A percentile compares a stretch with the other conserved stretches of the same genome.
Evolutionary conservation across 2,113 vertebrate species (phyloP).

Genomic region (Nesoenas mayeri): DNA sequence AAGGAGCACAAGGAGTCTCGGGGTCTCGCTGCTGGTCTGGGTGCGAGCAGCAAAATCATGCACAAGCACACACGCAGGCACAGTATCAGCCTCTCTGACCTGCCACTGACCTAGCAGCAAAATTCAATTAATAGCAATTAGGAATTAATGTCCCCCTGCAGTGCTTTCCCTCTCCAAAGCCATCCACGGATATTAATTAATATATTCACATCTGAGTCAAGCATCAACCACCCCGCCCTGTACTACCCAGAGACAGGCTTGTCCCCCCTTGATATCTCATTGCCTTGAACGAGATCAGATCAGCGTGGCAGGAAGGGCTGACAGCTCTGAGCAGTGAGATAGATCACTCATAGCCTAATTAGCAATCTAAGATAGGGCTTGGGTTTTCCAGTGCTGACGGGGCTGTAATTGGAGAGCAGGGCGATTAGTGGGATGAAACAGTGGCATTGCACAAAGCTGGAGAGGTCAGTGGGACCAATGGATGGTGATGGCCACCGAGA

Average conservation of each 20-base stretch:
- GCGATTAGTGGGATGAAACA: neutral
- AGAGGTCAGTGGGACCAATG: neutral
- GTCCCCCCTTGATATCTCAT: neutral
- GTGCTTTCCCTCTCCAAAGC: neutral
- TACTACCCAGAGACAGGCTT: neutral
- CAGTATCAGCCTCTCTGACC: neutral
- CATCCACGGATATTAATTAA: neutral
- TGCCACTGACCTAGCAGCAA: slow-evolving; percentile 5
- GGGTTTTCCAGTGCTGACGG: neutral
- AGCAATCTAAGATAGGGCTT: neutral
- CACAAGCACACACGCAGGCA: neutral
- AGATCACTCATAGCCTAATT: neutral
- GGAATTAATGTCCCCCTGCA: neutral
- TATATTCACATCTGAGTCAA: neutral
- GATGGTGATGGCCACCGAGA: neutral
- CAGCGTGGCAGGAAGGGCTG: neutral
- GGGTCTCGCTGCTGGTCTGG: neutral
- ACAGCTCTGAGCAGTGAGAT: neutral
- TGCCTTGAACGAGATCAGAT: neutral
- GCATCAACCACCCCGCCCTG: neutral
- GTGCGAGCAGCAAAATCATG: neutral
- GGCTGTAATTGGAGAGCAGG: neutral
- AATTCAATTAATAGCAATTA: slow-evolving; percentile 36
- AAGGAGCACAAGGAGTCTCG: neutral
- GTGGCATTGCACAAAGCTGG: neutral